Base-by-base conservation (phyloP, 2,797 vertebrate species). In the Phalloptychus januarius region DNA sequence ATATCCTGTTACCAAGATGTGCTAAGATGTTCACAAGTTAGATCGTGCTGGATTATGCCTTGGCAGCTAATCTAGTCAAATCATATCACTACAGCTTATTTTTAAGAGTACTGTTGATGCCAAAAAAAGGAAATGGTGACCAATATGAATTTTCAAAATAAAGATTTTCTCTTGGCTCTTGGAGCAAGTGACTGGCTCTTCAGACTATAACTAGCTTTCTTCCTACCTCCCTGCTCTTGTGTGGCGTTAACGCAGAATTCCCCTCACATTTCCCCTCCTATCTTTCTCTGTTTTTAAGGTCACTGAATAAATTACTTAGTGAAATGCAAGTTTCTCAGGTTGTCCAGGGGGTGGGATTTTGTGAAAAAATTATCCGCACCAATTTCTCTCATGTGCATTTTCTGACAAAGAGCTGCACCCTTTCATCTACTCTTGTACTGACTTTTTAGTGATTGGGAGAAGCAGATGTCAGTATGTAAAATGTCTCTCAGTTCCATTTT, bases 1-100 rank as follows among this genome's bases (percentile, higher is more conserved):
- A 93, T 90, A 82, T 88, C 72, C 76, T 82, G 75, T 85, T 87
- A 85, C 74, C 74, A 86, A 74, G 72, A 77, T 72, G 82, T 75
- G 83, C 84, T 50, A 48, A 85, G 82, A 90, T 77, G 85, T 89
- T 86, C 82, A 78, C 86, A 54, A 12, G 78, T 75, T 88, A 87
- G 88, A 89, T 84, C 92, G 84, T 77, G 89, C 83, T 84, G 86
- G 88, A 87, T 90, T 77, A 58, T 25, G 42, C 82, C 46, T 85
- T 54, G 10, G 79, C 81, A 89, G 82, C 61, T 33, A 7, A 79
- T 83, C 52, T 79, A 79, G 75, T 74, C 56, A 74, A 85, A 90
- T 91, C 84, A 79, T 85, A 89, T 91, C 45, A 80, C 81, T 18
- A 11, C 81, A 78, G 85, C 85, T 89, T 91, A 89, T 90, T 87